These are phyloP conservation scores for Tyria jacobaeae DNA, from an alignment of 2,888 invertebrate species.

Conservation along the genomic window DNA sequence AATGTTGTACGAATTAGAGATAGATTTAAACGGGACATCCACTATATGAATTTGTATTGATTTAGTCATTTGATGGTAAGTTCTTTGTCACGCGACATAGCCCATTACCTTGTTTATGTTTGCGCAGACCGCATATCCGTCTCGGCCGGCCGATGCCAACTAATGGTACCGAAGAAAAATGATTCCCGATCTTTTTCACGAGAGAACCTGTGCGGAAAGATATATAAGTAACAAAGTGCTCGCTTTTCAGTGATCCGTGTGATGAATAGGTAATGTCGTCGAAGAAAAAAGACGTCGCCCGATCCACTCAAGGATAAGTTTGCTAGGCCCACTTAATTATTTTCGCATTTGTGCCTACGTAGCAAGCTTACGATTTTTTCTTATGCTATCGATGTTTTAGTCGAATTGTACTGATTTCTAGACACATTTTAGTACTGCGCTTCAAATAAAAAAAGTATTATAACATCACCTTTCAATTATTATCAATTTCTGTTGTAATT, in stretches of 20 bases:
- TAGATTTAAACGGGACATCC: constrained; percentile 31
- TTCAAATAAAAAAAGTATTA: no score
- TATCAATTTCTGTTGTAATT: no score
- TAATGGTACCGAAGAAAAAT: constrained; percentile 76
- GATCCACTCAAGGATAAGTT: constrained; percentile 57
- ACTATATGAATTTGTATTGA: constrained; percentile 58
- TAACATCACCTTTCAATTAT: no score
- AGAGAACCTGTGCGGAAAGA: constrained; percentile 53
- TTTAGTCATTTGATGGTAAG: constrained; percentile 66
- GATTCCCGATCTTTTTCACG: constrained; percentile 65
- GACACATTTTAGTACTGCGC: not conserved
- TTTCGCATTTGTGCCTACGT: constrained; percentile 55
- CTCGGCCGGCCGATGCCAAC: constrained; percentile 68
- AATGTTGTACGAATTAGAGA: constrained; percentile 45
- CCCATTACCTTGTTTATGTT: constrained; percentile 79
- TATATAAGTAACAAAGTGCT: constrained; percentile 66
- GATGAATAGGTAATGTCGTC: constrained; percentile 74
- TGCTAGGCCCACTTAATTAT: constrained; percentile 62
- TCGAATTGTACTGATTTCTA: constrained; percentile 5
- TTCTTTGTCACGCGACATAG: constrained; percentile 72
- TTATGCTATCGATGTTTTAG: constrained; percentile 9
- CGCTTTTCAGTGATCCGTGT: constrained; percentile 68
- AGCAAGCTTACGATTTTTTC: constrained; percentile 6
- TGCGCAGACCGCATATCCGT: constrained; percentile 68
- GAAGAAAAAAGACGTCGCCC: constrained; percentile 61